Base-by-base conservation (phyloP, 2,113 vertebrate species). In the Dasypus novemcinctus region DNA sequence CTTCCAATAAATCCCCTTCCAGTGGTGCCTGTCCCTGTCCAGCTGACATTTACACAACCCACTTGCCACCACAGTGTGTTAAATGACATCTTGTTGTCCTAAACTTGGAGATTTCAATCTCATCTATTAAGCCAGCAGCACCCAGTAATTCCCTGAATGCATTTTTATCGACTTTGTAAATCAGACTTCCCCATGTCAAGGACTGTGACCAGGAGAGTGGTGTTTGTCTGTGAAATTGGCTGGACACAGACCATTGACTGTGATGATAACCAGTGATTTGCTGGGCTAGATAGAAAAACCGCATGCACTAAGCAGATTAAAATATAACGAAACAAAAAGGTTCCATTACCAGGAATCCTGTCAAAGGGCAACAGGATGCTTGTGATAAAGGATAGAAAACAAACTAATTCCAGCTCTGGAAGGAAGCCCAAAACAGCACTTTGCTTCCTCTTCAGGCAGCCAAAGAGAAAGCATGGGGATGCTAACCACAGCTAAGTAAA, bases 191-290 rank as follows among this genome's bases (percentile, higher is more conserved):
- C 96, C 98, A 96, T 97, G 88, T 98, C 98, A 97, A 98, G 97
- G 98, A 94, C 98, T 90, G 80, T 97, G 97, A 97, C 97, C 96
- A 96, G 97, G 95, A 97, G 95, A 97, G 98, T 94, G 95, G 98
- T 98, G 90, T 98, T 98, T 99, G 98, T 98, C 98, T 99, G 98
- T 98, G 98, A 99, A 99, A 99, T 98, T 98, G 98, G 97, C 97
- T 98, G 98, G 98, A 98, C 98, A 98, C 98, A 98, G 98, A 74
- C 98, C 98, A 98, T 98, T 98, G 98, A 97, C 97, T 96, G 96
- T 96, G 95, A 97, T 98, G 98, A 98, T 98, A 98, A 95, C 95
- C 93, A 94, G 98, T 97, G 98, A 98, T 98, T 98, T 98, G 98
- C 98, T 96, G 97, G 95, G 96, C 97, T 96, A 97, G 97, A 97